Base-by-base conservation (phyloP, 2,888 invertebrate species). In the Charanyca ferruginea region DNA sequence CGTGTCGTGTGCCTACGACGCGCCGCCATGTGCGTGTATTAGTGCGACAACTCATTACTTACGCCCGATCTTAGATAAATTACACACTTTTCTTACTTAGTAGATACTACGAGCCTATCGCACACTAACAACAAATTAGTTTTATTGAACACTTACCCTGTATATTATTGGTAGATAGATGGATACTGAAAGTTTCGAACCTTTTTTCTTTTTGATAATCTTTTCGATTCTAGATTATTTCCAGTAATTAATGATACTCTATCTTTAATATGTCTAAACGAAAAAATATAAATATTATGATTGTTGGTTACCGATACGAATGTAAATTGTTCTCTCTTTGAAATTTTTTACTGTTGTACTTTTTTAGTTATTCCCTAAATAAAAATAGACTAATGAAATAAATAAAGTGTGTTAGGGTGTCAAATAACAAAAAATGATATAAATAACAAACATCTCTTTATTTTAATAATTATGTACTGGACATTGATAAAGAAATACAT, bases 371-470 rank as follows among this genome's bases (percentile, higher is more conserved):
- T 11, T 28, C 7, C 7, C 28, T 5, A 28, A 7, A 28, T 28
- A 4, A 28, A 3, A 28, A 42, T n/a, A 44, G 18, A 44, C 20
- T 1, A 11, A 20, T 45, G 9, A 25, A 9, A n/a, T 7, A 70
- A 59, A 5, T 42, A n/a, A 16, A 42, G 1, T 38, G 6, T 23
- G 6, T 13, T 1, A n/a, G 48, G 68, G 18, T 51, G 1, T 23
- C 22, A 68, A 77, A 70, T 64, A 62, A 77, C 41, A 74, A 83
- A 81, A 78, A 78, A 57, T 77, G 42, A 58, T 20, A 80, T 93
- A 90, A 92, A 94, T 95, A 95, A 95, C 95, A 95, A 95, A 94
- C 94, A 95, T 95, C 88, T 93, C 89, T 94, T 94, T 94, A 94
- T 94, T 92, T 89, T 91, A 91, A 92, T 95, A 93, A 86, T 92